A percentile compares a stretch with the other conserved stretches of the same genome.
Conservation (phyloP, 2,797 vertebrate species). For the Atherinosoma microstoma region DNA sequence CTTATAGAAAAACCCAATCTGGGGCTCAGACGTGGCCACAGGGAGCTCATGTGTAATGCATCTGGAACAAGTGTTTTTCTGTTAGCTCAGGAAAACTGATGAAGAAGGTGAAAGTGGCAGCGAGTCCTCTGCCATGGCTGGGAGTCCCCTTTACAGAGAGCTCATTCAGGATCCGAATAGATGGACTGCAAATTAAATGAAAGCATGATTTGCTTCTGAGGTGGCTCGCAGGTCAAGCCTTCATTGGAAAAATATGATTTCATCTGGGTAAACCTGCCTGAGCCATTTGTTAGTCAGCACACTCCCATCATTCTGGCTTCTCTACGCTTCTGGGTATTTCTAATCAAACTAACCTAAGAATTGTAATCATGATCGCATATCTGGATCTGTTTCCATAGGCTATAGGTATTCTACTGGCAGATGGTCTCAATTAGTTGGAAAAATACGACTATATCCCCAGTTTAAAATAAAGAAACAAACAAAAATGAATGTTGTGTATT, state of each 20-base stretch:
- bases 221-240: background rate
- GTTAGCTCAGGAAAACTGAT: slow-evolving; percentile 22
- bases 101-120: slow-evolving; percentile 26
- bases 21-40: slow-evolving; percentile 8
- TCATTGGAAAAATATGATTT: slow-evolving; percentile 30
- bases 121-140: slow-evolving; percentile 15
- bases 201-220: slow-evolving; percentile 33
- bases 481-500: no score
- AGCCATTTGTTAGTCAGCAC: background rate
- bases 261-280: slow-evolving; percentile 15
- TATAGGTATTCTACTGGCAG: no score
- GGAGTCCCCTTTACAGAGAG: slow-evolving; percentile 29
- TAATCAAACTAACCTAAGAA: background rate
- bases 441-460: no score
- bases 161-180: slow-evolving; percentile 26
- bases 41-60: slow-evolving; percentile 22
- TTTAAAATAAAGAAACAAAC: no score
- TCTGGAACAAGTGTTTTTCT: slow-evolving; percentile 27
- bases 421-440: no score
- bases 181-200: slow-evolving; percentile 16
- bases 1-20: slow-evolving; percentile 30
- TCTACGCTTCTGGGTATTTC: background rate
- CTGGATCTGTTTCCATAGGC: no score
- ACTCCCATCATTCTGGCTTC: background rate
- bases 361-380: no score